Percentiles rank a stretch among this genome's conserved stretches.
Conservation (phyloP, 2,888 invertebrate species). For the Scaptomyza tumidula region DNA sequence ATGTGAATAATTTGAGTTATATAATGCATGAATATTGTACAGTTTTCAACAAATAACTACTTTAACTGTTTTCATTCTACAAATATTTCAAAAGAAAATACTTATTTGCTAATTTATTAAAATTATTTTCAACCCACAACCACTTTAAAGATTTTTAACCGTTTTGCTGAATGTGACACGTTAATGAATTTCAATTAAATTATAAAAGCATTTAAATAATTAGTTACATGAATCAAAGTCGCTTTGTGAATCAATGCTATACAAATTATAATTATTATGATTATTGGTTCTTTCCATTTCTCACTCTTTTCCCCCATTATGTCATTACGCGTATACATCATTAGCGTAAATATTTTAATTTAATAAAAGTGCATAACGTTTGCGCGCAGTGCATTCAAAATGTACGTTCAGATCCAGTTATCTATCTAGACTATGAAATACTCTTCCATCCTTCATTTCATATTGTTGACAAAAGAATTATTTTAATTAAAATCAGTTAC, state of each 20-base stretch:
- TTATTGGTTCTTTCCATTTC: constrained; percentile 4
- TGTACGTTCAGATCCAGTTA: constrained; percentile 28
- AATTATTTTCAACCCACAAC: constrained; percentile 11
- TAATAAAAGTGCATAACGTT: constrained; percentile 54
- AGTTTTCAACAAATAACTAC: constrained; percentile 12
- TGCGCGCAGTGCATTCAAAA: constrained; percentile 53
- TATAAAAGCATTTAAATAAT: constrained; percentile 72
- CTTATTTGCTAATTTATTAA: background rate
- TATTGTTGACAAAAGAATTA: too few species aligned
- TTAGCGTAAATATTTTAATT: constrained; percentile 40
- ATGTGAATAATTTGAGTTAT: constrained; percentile 23
- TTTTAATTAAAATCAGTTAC: too few species aligned
- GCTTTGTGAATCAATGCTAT: constrained; percentile 31
- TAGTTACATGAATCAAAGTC: constrained; percentile 53
- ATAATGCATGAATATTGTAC: constrained; percentile 27
- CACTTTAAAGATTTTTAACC: constrained; percentile 37
- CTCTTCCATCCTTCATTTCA: background rate
- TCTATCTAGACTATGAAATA: background rate
- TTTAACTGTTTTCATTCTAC: background rate
- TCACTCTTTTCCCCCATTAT: background rate
- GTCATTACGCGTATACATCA: constrained; percentile 14
- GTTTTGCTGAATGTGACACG: constrained; percentile 33
- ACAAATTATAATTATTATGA: constrained; percentile 15
- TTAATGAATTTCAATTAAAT: constrained; percentile 74
- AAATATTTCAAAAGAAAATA: background rate